Evolutionary conservation across 1,140 invertebrate species (phyloP), one percentile per base, ranked within the genome.

Genomic region (Conus ventricosus): DNA sequence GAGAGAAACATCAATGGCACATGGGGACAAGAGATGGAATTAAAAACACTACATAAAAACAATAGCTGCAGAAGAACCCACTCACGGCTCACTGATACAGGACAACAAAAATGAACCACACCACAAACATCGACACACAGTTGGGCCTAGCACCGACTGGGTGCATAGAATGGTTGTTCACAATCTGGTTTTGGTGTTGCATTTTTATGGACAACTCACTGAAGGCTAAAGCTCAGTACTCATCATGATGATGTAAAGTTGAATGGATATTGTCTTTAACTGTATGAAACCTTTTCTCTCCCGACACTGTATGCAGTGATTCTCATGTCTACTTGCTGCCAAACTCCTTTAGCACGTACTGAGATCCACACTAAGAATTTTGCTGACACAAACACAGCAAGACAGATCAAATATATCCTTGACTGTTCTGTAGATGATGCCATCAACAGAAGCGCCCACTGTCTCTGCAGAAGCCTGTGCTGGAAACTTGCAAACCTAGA

Each of bases 111-210:
- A 81, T 39, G 6, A 8, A 71, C 1, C 80, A 81, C 80, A 54
- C 17, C 53, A 54, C 80, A 54, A 10, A 81, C 80, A 81, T 23
- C 17, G 8, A 81, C 7, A 81, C 23, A 39, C 13, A 81, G 10
- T 1, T 51, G 39, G 39, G 27, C 80, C 80, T 81, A 81, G 80
- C 80, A 81, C 80, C 80, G 51, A 81, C 11, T 11, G 53, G 80
- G 80, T 81, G 80, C 80, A 81, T 81, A 81, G 80, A 81, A 81
- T 81, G 39, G 39, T 51, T 51, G 80, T 54, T 53, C 39, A 78
- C 27, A 54, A 25, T 54, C 39, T 53, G 80, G 80, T 54, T 54
- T 81, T 53, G 80, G 51, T 54, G 39, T 81, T 81, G 80, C 80
- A 81, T 23, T 81, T 80, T 71, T 4, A 20, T 20, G 67, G 67